Percentiles rank a stretch among this genome's conserved stretches.
These are phyloP conservation scores for Zoanthus gigantus DNA, from an alignment of 92 coral and sea anemone species.

Conservation along the genomic window DNA sequence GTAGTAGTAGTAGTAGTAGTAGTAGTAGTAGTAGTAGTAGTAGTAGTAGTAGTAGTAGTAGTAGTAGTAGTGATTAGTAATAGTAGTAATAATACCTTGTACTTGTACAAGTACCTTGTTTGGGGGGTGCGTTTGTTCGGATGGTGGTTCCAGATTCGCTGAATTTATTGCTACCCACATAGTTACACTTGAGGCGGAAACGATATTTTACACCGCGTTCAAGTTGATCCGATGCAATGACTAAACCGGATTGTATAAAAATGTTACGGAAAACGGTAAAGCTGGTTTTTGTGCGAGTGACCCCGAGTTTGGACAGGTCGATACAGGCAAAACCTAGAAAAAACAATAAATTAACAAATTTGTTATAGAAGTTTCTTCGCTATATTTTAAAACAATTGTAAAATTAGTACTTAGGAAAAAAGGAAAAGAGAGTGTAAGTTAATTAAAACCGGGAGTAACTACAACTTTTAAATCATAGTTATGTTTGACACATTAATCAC, in stretches of 20 bases:
- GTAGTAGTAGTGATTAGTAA: too few relatives aligned
- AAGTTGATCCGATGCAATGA: neutral
- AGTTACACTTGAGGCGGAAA: neutral
- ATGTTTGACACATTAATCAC: neutral
- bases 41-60: too few relatives aligned
- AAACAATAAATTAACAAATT: too few relatives aligned
- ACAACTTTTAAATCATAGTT: neutral
- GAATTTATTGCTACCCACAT: neutral
- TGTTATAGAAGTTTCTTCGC: too few relatives aligned
- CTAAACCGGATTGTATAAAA: neutral
- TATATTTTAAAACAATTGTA: too few relatives aligned
- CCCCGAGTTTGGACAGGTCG: neutral
- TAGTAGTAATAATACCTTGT: too few relatives aligned
- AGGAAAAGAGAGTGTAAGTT: too few relatives aligned
- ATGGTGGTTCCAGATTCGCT: slow-evolving; percentile 8
- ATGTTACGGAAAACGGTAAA: neutral
- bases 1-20: too few relatives aligned
- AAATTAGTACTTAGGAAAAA: too few relatives aligned
- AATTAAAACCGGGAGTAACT: too few relatives aligned
- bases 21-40: too few relatives aligned
- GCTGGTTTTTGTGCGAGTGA: neutral
- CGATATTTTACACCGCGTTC: slow-evolving; percentile 16
- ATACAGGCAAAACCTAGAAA: slow-evolving; percentile 20
- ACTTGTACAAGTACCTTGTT: neutral
- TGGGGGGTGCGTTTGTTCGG: slow-evolving; percentile 27